Conservation (phyloP, 2,888 invertebrate genomes). For the Caenorhabditis sp. region DNA sequence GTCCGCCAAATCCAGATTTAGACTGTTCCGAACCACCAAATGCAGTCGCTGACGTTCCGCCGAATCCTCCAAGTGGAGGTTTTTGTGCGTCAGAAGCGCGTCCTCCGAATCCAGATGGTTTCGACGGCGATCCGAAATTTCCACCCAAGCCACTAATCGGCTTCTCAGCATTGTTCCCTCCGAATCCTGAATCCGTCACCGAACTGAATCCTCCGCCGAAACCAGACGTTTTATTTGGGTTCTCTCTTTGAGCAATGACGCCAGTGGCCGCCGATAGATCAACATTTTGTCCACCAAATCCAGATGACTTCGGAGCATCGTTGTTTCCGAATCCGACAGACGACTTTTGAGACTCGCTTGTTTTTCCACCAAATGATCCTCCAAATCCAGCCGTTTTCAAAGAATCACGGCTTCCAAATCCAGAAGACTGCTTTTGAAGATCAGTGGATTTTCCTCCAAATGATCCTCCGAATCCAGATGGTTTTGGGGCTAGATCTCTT, state of each 20-base stretch:
- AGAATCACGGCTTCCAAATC: too few relatives aligned
- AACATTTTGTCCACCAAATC: constrained; percentile 1
- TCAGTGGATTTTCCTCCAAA: too few relatives aligned
- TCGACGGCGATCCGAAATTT: neutral
- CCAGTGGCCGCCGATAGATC: too few relatives aligned
- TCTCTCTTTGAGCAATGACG: too few relatives aligned
- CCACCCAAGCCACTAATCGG: neutral
- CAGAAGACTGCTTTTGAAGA: constrained; percentile 1
- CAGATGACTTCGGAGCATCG: neutral
- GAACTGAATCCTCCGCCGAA: too few relatives aligned
- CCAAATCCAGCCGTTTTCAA: neutral
- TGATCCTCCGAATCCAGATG: constrained; percentile 1
- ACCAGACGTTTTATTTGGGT: too few relatives aligned
- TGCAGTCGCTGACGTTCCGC: neutral
- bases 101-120: constrained; percentile 5
- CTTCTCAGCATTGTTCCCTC: neutral
- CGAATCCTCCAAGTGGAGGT: neutral
- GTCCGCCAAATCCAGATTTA: neutral
- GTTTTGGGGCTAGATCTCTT: neutral
- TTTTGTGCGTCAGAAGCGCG: neutral
- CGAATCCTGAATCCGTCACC: neutral
- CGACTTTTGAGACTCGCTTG: neutral
- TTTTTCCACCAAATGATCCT: too few relatives aligned
- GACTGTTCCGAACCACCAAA: neutral
- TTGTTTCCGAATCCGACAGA: neutral